Base-by-base conservation (phyloP, 2,797 vertebrate species). In the Eulemur mongoz region DNA sequence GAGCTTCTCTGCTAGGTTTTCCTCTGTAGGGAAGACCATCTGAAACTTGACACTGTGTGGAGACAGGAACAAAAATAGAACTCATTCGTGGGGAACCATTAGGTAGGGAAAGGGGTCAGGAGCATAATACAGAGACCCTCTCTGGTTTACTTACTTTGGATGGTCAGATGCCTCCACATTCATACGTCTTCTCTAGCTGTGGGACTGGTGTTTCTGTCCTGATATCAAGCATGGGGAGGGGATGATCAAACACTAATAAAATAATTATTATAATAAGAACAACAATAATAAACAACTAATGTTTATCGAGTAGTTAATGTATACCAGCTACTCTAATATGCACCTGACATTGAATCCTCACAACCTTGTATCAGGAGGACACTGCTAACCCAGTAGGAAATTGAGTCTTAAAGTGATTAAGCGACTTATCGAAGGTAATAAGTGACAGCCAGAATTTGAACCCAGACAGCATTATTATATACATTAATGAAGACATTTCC, bases 401-500 rank as follows among this genome's bases (percentile, higher is more conserved):
- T n/a, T 30, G 61, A 75, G 54, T 63, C 61, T 59, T 67, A 30
- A 70, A 13, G 40, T 35, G 20, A 82, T 45, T 75, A 22, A 73
- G 23, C 86, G 85, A 85, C 91, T 76, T 93, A 25, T 43, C 61
- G 59, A 91, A 97, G 23, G 15, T 86, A 61, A 2, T 89, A n/a
- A 88, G 20, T 52, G 78, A 35, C 50, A 92, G 87, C 57, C 43
- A 95, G 67, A 76, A 52, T 84, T 50, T 70, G 85, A 86, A 63
- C 54, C 45, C 45, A 87, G 65, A 59, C 59, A 43, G 59, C 45
- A 22, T 86, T 84, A n/a, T 54, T 72, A 30, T 50, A 7, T 43
- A 52, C 17, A 5, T 80, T 38, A 87, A 89, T 75, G 43, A 90
- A 78, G 27, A 25, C 43, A 45, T 95, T 88, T 81, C 84, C 52